These are phyloP conservation scores for Blera fallax DNA, from an alignment of 2,888 invertebrate species.

Conservation along the genomic window DNA sequence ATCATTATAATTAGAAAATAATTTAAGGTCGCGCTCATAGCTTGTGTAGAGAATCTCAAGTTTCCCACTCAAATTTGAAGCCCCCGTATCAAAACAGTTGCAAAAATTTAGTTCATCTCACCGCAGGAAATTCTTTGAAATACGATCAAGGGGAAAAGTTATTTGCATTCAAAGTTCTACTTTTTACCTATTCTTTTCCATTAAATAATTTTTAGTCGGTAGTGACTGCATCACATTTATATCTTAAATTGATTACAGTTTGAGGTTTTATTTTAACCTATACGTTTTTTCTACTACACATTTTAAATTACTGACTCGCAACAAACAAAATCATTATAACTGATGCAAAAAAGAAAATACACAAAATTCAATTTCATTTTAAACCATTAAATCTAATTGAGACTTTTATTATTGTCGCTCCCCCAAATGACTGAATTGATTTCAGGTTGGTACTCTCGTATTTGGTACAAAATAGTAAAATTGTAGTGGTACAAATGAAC, in stretches of 20 bases:
- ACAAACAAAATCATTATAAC: not conserved
- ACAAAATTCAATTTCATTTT: not conserved
- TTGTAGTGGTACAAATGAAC: not conserved
- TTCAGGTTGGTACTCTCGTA: not conserved
- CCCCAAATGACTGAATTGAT: not conserved
- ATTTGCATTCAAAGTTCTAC: too few species aligned
- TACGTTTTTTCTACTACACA: not conserved
- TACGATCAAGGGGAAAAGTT: too few species aligned
- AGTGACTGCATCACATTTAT: not conserved
- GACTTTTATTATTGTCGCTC: not conserved
- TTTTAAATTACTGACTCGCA: not conserved
- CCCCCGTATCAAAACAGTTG: not conserved
- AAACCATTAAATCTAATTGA: slow-evolving; percentile 10
- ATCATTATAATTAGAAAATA: not conserved
- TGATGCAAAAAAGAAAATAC: not conserved
- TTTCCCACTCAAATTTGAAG: not conserved
- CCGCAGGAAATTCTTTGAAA: too few species aligned
- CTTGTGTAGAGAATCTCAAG: not conserved
- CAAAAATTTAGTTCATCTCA: not conserved
- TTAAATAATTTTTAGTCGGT: not conserved
- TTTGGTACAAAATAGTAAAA: not conserved
- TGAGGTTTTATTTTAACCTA: not conserved
- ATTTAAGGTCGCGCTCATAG: not conserved
- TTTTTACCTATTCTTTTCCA: not conserved
- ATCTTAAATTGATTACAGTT: not conserved